These are phyloP conservation scores for Anneissia japonica DNA, from an alignment of 35 echinoderm and acorn worm genomes.

Conservation along the genomic window DNA sequence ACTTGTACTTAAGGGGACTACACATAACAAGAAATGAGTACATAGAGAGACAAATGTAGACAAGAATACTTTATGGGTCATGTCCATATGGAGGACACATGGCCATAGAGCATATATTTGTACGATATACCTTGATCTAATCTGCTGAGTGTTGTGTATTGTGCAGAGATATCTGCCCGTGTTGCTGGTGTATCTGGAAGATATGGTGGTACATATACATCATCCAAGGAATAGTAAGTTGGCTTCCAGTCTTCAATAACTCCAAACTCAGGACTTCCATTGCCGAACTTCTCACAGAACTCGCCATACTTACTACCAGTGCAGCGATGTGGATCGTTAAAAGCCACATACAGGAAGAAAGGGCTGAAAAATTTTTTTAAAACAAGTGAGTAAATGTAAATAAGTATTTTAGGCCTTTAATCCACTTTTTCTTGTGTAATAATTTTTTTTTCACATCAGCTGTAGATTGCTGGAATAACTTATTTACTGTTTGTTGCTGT, in stretches of 20 bases:
- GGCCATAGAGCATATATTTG: no score
- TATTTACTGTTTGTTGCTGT: not conserved
- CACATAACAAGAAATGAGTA: no score
- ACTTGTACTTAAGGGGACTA: no score
- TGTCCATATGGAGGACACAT: no score
- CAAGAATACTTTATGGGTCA: no score
- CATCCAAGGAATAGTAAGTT: constrained; percentile 65
- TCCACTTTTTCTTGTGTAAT: not conserved
- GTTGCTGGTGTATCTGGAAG: constrained; percentile 79
- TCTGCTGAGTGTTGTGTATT: constrained; percentile 82
- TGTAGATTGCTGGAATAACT: not conserved
- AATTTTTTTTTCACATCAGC: not conserved
- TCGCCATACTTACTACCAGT: constrained; percentile 36
- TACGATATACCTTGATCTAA: constrained; percentile 65
- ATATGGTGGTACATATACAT: constrained; percentile 72
- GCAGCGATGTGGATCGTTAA: constrained; percentile 89
- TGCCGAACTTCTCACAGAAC: constrained; percentile 90
- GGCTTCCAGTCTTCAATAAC: constrained; percentile 85
- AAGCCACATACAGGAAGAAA: constrained; percentile 85
- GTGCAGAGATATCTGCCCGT: constrained; percentile 60
- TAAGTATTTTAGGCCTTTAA: not conserved
- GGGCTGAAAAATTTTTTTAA: constrained; percentile 25
- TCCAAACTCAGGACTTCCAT: constrained; percentile 47
- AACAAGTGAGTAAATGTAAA: not conserved
- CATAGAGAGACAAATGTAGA: no score